Base-by-base conservation (phyloP, 2,797 vertebrate species). In the Rhabdomys pumilio region DNA sequence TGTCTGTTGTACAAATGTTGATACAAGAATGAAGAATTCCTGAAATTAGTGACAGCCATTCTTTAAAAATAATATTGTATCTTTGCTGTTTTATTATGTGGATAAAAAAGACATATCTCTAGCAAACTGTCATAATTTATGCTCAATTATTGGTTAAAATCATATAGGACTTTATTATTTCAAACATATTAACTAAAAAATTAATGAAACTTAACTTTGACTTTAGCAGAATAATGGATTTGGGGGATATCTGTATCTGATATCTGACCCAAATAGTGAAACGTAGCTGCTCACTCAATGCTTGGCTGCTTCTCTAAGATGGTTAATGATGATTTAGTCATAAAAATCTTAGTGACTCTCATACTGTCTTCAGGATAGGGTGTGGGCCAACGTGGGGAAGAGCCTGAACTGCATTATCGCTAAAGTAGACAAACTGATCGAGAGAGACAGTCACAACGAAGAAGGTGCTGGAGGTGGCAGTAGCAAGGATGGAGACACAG, bases 351-450 rank as follows among this genome's bases (percentile, higher is more conserved):
- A 97, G 91, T 98, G 98, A 98, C 98, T 94, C 96, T 98, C 87
- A 97, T 98, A 84, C 80, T 98, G 86, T 98, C 99, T 99, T 97
- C 98, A 99, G 99, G 99, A 99, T 98, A 99, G 99, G 97, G 99
- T 99, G 96, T 99, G 99, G 99, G 99, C 99, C 97, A 99, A 98
- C 4, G 99, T 99, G 96, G 99, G 99, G 55, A 99, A 99, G 98
- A 99, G 99, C 98, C 99, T 99, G 98, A 99, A 99, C 98, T 99
- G 99, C 88, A 98, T 99, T 95, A 99, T 99, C 92, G 99, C 99
- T 81, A 99, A 99, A 99, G 99, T 99, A 98, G 99, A 99, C 96
- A 99, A 99, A 97, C 98, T 99, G 95, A 99, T 99, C 89, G 99
- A 99, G 93, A 99, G 99, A 76, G 99, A 99, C 75, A 98, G 97